Conservation (phyloP, 2,113 vertebrate genomes). For the Ptilorrhoa leucosticta region DNA sequence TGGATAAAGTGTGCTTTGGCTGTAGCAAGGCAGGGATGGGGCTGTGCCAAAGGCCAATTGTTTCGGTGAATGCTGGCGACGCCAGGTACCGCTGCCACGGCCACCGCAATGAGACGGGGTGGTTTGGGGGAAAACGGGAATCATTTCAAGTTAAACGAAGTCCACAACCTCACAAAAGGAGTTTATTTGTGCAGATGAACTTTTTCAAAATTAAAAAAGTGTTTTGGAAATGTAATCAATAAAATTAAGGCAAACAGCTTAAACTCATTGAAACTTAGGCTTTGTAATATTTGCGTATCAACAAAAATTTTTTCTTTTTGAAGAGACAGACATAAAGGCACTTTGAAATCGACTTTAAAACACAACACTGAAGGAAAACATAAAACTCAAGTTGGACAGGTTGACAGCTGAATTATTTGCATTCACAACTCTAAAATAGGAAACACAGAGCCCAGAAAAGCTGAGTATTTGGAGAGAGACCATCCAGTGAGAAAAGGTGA, state of each 20-base stretch:
- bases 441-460: background rate
- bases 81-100: background rate
- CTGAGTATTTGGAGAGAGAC: background rate
- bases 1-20: slow-evolving; percentile 22
- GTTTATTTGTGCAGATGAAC: background rate
- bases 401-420: background rate
- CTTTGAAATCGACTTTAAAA: background rate
- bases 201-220: background rate
- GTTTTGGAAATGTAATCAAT: background rate
- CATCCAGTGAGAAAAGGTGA: background rate
- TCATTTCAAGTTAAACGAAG: background rate
- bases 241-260: background rate
- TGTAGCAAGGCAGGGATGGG: background rate
- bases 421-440: background rate
- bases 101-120: rapidly evolving
- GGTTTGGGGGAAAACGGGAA: rapidly evolving
- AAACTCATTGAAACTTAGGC: background rate
- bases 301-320: background rate
- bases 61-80: background rate
- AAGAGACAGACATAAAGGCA: background rate
- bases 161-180: background rate
- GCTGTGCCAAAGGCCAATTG: background rate
- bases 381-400: background rate
- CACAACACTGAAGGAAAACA: background rate
- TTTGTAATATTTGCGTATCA: background rate